Conservation (phyloP, 1,140 invertebrate genomes). For the Proales similis region DNA sequence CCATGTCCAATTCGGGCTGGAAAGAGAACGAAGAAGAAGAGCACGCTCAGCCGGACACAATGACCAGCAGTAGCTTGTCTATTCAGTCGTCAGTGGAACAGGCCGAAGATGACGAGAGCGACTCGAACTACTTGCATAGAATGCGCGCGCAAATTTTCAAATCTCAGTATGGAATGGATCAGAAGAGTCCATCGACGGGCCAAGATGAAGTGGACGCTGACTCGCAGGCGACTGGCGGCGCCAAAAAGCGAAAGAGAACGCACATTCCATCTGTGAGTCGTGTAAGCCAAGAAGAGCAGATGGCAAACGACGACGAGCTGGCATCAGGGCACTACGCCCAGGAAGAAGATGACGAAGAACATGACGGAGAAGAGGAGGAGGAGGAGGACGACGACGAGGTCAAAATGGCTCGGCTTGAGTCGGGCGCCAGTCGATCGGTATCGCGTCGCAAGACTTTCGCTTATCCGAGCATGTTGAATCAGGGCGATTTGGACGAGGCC, state of each 20-base stretch:
- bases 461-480: no score
- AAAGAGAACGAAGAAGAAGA: neutral
- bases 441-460: no score
- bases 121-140: slow-evolving; percentile 35
- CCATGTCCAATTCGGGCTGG: no score
- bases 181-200: neutral
- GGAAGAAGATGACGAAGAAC: slow-evolving; percentile 14
- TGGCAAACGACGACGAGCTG: slow-evolving; percentile 19
- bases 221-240: neutral
- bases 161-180: neutral
- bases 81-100: no score
- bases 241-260: slow-evolving; percentile 33
- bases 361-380: slow-evolving; percentile 9
- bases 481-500: no score
- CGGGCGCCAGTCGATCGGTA: no score
- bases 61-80: no score
- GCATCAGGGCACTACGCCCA: neutral
- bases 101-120: slow-evolving; percentile 13
- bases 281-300: slow-evolving; percentile 8
- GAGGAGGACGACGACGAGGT: neutral
- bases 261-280: neutral
- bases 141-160: slow-evolving; percentile 7
- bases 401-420: neutral
- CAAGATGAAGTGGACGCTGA: neutral
- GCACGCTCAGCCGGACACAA: neutral